Evolutionary conservation across 2,113 vertebrate genomes (phyloP).

Genomic region (Spilogale gracilis): DNA sequence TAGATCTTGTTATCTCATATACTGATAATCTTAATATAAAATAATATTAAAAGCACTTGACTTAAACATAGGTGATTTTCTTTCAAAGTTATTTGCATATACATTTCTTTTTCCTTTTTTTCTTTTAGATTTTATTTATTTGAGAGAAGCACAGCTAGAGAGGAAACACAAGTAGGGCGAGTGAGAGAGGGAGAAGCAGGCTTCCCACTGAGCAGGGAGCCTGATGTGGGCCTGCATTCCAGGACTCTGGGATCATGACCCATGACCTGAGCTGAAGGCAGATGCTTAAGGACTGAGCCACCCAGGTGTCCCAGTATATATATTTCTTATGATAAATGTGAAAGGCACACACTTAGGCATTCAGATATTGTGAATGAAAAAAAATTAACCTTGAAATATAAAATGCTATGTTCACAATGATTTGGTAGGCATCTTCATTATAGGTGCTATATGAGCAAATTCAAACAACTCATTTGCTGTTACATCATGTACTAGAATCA

Average conservation of each 20-base stretch:
- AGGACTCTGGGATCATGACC: too few species aligned
- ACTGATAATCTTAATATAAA: not conserved
- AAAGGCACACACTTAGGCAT: not conserved
- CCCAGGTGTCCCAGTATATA: not conserved
- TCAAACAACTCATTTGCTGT: not conserved
- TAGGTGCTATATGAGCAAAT: not conserved
- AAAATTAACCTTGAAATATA: not conserved
- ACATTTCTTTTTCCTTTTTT: too few species aligned
- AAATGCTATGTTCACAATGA: not conserved
- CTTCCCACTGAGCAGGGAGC: too few species aligned
- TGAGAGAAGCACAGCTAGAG: too few species aligned
- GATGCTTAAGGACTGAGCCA: too few species aligned
- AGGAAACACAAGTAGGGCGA: too few species aligned
- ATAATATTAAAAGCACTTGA: not conserved
- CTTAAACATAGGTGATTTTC: not conserved
- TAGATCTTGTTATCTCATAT: not conserved
- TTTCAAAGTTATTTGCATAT: not conserved
- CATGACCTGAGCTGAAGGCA: too few species aligned
- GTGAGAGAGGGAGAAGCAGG: too few species aligned
- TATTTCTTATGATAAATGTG: not conserved
- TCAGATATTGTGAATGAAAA: not conserved
- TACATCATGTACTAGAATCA: not conserved
- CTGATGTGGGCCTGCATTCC: too few species aligned
- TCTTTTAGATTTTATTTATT: too few species aligned
- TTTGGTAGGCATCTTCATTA: fast-evolving